Base-by-base conservation (phyloP, 2,113 vertebrate species). In the Otocyon megalotis region DNA sequence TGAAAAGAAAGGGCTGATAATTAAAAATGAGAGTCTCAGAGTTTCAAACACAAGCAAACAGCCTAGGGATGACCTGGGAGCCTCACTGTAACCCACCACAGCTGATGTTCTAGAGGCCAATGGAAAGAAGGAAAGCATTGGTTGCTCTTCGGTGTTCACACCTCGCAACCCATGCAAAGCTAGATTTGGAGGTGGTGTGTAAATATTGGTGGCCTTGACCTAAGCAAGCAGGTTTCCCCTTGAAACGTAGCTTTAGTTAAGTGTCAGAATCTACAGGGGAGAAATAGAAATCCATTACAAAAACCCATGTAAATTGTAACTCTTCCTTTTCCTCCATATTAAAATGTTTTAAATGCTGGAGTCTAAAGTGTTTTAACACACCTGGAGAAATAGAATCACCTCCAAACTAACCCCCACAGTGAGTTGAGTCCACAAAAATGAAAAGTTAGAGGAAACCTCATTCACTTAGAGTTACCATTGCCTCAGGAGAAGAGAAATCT, bases 401-500 rank as follows among this genome's bases (percentile, higher is more conserved):
- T 53, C 37, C 19, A 67, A 81, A 65, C 28, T 71, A 88, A 58
- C 50, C n/a, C 30, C 30, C n/a, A 53, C 48, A 65, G 32, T 48
- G 26, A 12, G 4, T n/a, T 63, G 22, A 83, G 19, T 90, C 90
- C 32, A 53, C 24, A 54, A 69, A 69, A 60, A 56, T 35, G 35
- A 28, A 37, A 82, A 80, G 32, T 65, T 88, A 81, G 43, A 85
- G 72, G 58, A 89, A 69, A 48, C 20, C 28, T 86, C 69, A 56
- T 43, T 58, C 54, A 72, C 54, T 82, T 28, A n/a, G 54, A 92
- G 26, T 74, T 89, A n/a, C 22, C 10, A 2, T 65, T 88, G 28
- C n/a, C 56, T 95, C 19, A 0, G 14, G 53, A 88, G 54, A 96
- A 92, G 94, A 96, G 58, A 97, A 79, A 83, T 60, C 72, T 32